These are phyloP conservation scores for Phorcus lineatus DNA, from an alignment of 2,888 invertebrate genomes.

Conservation along the genomic window DNA sequence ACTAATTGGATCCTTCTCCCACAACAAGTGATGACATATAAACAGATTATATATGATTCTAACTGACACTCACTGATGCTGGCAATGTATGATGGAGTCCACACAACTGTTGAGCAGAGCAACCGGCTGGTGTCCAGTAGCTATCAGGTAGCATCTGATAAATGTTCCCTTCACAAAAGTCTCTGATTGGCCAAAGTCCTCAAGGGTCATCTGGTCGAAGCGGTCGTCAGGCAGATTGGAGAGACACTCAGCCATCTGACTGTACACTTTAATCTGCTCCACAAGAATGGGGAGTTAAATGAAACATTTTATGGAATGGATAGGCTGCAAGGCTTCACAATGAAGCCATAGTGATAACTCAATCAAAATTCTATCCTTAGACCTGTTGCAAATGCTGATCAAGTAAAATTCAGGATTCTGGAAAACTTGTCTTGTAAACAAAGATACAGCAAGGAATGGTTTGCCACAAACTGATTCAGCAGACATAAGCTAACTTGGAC, in stretches of 20 bases:
- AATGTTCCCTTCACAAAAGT: constrained; percentile 53
- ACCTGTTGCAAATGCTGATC: too few species aligned
- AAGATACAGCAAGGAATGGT: too few species aligned
- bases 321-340: too few species aligned
- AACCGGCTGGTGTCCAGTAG: constrained; percentile 65
- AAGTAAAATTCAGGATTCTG: too few species aligned
- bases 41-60: too few species aligned
- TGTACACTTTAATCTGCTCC: constrained; percentile 27
- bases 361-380: too few species aligned
- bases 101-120: constrained; percentile 67
- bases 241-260: constrained; percentile 57
- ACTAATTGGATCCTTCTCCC: background rate
- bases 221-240: constrained; percentile 62
- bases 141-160: constrained; percentile 66
- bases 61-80: constrained; percentile 41
- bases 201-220: constrained; percentile 61
- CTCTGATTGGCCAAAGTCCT: constrained; percentile 52
- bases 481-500: too few species aligned
- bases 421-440: too few species aligned
- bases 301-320: too few species aligned
- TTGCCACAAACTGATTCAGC: too few species aligned
- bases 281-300: too few species aligned
- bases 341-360: too few species aligned
- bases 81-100: constrained; percentile 59
- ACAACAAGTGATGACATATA: background rate